Percentiles rank a stretch among this genome's conserved stretches.
Evolutionary conservation across 2,888 invertebrate genomes (phyloP).

Genomic region (Cephus nigrinus): DNA sequence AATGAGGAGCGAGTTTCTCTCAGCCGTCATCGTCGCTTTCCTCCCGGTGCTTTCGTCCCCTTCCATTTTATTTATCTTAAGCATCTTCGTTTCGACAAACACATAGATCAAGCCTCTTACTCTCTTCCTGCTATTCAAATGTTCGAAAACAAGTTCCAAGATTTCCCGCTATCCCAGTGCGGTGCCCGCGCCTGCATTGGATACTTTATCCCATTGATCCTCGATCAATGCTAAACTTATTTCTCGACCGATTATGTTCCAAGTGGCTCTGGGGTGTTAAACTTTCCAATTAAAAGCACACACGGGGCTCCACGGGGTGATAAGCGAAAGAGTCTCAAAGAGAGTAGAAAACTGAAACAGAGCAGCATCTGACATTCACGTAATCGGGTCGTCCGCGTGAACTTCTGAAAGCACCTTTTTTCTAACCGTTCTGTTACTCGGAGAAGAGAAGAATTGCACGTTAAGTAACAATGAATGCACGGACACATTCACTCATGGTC

Average conservation of each 20-base stretch:
- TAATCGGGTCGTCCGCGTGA: too few species aligned
- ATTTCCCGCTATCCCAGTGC: not conserved
- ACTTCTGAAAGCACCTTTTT: too few species aligned
- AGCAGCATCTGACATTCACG: too few species aligned
- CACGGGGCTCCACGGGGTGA: too few species aligned
- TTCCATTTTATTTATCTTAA: too few species aligned
- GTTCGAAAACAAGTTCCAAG: too few species aligned
- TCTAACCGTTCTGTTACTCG: too few species aligned
- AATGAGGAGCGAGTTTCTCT: not conserved
- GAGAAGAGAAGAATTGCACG: too few species aligned
- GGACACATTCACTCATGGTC: too few species aligned
- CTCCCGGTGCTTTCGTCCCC: not conserved
- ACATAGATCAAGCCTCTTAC: slow-evolving; percentile 21
- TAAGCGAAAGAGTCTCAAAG: too few species aligned
- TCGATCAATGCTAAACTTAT: slow-evolving; percentile 8
- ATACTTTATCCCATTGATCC: slow-evolving; percentile 11
- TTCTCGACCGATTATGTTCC: slow-evolving; percentile 13
- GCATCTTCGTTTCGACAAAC: not conserved
- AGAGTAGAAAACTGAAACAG: too few species aligned
- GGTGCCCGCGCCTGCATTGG: slow-evolving; percentile 7
- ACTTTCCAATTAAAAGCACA: not conserved
- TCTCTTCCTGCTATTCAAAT: slow-evolving; percentile 12
- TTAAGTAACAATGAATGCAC: too few species aligned
- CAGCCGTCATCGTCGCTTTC: not conserved
- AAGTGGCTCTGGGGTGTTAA: not conserved